Conservation (phyloP, 2,113 vertebrate species). For the Alosa alosa region DNA sequence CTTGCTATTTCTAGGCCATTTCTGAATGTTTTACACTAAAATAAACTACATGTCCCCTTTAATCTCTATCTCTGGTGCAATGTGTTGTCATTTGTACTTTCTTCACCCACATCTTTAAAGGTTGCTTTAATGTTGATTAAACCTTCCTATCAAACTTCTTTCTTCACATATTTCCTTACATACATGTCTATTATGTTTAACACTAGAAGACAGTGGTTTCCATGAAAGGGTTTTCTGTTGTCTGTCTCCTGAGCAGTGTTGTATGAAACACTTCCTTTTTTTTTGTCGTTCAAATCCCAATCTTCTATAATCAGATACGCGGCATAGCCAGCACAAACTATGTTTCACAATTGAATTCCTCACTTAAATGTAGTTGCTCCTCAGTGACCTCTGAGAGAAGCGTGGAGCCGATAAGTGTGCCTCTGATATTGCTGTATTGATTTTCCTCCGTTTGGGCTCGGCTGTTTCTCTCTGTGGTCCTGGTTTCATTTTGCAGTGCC, state of each 20-base stretch:
- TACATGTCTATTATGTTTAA: background rate
- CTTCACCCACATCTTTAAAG: background rate
- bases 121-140: background rate
- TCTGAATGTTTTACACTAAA: no score
- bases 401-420: conserved; percentile 73
- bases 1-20: no score
- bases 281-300: conserved; percentile 24
- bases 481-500: conserved; percentile 75
- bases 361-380: conserved; percentile 71
- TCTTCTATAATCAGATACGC: conserved; percentile 60
- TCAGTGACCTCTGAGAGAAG: conserved; percentile 71
- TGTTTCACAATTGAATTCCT: conserved; percentile 71
- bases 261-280: conserved; percentile 42
- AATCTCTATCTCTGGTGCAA: background rate
- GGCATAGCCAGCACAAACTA: conserved; percentile 50
- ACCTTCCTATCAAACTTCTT: background rate
- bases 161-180: background rate
- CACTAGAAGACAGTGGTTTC: background rate
- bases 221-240: background rate
- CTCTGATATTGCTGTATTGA: conserved; percentile 81
- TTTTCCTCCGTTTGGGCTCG: conserved; percentile 69
- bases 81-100: background rate
- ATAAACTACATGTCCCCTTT: no score
- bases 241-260: background rate
- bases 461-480: conserved; percentile 59